phyloP scores from a whole-genome alignment of 2,113 vertebrate genomes.

The Lophura nycthemera region DNA sequence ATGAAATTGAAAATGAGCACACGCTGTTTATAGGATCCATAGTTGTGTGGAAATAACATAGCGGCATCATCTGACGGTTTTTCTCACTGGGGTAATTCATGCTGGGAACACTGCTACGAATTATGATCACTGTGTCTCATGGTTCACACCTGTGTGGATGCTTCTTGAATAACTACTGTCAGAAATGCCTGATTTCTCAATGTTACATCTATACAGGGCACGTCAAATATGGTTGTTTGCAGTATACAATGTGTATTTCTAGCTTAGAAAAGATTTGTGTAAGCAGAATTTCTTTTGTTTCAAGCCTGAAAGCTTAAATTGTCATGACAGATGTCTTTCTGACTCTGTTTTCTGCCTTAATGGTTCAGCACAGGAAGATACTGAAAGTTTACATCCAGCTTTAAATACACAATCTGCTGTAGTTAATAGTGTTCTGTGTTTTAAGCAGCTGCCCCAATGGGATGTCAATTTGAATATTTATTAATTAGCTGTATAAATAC shows the following conservation, averaged over 20 bases:
- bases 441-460: not conserved
- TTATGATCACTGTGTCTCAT: not conserved
- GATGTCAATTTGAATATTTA: not conserved
- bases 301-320: not conserved
- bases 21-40: not conserved
- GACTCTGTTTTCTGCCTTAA: not conserved
- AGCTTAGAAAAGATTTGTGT: not conserved
- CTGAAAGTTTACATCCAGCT: not conserved
- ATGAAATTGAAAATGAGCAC: not conserved
- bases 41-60: not conserved
- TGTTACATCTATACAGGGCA: fast-evolving
- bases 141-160: not conserved
- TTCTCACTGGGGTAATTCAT: not conserved
- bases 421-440: not conserved
- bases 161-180: not conserved
- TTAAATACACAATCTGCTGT: not conserved
- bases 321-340: not conserved
- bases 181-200: not conserved
- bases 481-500: not conserved
- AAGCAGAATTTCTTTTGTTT: not conserved
- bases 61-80: not conserved
- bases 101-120: not conserved
- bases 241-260: not conserved
- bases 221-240: not conserved
- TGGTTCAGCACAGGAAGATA: not conserved